These are phyloP conservation scores for Oreotrochilus melanogaster DNA, from an alignment of 2,113 vertebrate species.

Conservation along the genomic window DNA sequence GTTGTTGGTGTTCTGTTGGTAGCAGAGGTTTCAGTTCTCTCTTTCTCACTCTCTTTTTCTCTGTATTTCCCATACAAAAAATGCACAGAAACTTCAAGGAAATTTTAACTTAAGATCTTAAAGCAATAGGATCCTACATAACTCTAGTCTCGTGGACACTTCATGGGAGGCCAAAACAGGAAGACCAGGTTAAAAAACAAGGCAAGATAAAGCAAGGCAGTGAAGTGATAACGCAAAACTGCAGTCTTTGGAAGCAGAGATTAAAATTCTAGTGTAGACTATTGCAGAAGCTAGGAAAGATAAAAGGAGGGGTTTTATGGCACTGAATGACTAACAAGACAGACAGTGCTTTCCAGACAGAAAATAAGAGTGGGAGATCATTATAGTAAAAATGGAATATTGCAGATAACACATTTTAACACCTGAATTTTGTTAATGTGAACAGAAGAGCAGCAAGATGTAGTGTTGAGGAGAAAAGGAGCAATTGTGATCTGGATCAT, in stretches of 20 bases:
- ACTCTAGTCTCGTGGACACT: background rate
- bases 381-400: background rate
- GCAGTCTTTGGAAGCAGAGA: background rate
- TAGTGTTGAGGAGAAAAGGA: background rate
- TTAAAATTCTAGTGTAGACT: background rate
- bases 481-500: background rate
- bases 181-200: background rate
- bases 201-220: background rate
- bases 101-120: background rate
- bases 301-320: background rate
- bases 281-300: background rate
- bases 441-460: background rate
- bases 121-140: background rate
- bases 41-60: background rate
- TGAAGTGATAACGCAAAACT: background rate
- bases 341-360: background rate
- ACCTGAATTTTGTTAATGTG: background rate
- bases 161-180: background rate
- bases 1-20: background rate
- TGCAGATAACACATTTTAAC: background rate
- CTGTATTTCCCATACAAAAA: background rate
- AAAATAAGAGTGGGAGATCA: background rate
- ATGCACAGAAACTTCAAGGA: background rate
- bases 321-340: background rate
- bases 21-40: background rate